Conservation (phyloP, 2,888 invertebrate species). For the Willowsia nigromaculata region DNA sequence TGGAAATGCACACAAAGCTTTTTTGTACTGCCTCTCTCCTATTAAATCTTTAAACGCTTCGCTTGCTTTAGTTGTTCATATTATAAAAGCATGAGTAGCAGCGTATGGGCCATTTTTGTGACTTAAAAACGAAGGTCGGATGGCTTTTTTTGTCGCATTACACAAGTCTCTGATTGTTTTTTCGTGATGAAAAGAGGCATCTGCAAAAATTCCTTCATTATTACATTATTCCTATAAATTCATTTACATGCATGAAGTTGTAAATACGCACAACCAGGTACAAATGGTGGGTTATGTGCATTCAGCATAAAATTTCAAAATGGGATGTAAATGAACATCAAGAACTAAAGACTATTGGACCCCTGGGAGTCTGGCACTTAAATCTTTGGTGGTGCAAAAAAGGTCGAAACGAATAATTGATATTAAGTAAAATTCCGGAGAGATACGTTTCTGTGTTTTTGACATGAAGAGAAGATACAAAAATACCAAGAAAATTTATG, state of each 20-base stretch:
- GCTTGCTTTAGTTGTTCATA: not conserved
- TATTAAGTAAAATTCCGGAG: not conserved
- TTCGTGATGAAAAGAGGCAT: not conserved
- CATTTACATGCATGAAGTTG: not conserved
- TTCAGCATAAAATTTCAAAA: not conserved
- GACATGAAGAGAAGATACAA: slow-evolving; percentile 6
- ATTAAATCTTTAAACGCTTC: too few relatives aligned
- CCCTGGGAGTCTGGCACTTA: slow-evolving; percentile 36
- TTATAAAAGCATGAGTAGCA: too few relatives aligned
- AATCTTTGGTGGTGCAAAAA: slow-evolving; percentile 23
- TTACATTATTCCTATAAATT: not conserved
- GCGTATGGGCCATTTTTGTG: not conserved
- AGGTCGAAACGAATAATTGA: not conserved
- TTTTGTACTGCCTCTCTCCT: not conserved
- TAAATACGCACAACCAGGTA: not conserved
- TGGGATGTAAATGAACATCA: slow-evolving; percentile 48
- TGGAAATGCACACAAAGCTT: not conserved
- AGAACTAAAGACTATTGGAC: slow-evolving; percentile 17
- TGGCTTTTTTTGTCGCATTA: not conserved
- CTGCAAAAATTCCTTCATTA: not conserved
- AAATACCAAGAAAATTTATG: slow-evolving; percentile 22
- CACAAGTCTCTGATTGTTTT: not conserved
- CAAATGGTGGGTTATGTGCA: not conserved
- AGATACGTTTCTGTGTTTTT: not conserved
- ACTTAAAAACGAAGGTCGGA: slow-evolving; percentile 1